Percentiles rank a stretch among this genome's conserved stretches.
phyloP scores from a whole-genome alignment of 2,797 vertebrate genomes.

The Darevskia mixta region DNA sequence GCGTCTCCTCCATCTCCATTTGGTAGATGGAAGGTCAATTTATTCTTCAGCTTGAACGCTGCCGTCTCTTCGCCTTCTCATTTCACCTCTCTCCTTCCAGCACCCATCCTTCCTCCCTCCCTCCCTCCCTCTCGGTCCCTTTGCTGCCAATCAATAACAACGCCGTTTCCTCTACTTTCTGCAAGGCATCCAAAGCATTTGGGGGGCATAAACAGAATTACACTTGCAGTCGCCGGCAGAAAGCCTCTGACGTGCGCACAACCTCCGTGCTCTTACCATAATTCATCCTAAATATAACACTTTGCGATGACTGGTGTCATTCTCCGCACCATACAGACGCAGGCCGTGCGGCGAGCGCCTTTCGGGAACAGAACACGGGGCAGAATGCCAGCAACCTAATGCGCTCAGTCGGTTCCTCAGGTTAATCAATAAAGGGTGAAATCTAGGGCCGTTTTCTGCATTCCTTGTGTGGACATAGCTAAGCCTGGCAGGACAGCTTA shows the following conservation, averaged over 20 bases:
- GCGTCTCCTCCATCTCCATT: not conserved
- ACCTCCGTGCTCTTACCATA: not conserved
- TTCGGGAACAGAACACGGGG: not conserved
- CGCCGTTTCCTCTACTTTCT: not conserved
- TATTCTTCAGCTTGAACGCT: not conserved
- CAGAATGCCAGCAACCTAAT: constrained; percentile 4
- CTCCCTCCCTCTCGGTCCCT: not conserved
- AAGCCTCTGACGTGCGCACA: not conserved
- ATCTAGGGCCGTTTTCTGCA: not conserved
- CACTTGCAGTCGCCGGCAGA: not conserved
- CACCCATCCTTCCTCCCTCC: not conserved
- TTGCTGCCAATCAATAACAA: not conserved
- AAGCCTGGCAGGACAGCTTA: too few relatives aligned
- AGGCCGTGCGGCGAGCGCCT: not conserved
- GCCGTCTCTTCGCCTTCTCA: too few relatives aligned
- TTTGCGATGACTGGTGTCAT: not conserved
- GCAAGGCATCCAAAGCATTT: not conserved
- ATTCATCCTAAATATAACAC: constrained; percentile 33
- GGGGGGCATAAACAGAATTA: not conserved
- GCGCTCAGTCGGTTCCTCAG: not conserved
- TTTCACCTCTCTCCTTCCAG: fast-evolving
- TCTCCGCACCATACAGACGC: not conserved
- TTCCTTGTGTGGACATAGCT: not conserved
- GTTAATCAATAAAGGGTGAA: constrained; percentile 4
- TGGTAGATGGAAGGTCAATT: not conserved